phyloP scores from a whole-genome alignment of 2,888 invertebrate species.

The Sussaba pulchella region DNA sequence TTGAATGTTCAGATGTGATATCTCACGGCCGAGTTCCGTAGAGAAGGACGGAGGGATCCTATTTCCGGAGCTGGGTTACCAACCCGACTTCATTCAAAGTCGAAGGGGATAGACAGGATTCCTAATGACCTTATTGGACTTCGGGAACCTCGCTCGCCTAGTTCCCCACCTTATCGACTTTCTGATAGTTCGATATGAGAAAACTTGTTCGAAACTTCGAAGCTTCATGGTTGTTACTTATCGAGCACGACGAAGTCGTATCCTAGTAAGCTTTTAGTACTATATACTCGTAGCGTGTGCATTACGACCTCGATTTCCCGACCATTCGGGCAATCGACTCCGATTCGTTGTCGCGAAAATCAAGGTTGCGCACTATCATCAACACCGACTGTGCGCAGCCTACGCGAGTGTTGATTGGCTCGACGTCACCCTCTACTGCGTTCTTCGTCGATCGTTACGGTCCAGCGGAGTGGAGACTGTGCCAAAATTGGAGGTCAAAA shows the following conservation, averaged over 20 bases:
- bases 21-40: slow-evolving; percentile 11
- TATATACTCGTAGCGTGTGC: background rate
- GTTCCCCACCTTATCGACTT: slow-evolving; percentile 58
- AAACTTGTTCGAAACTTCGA: slow-evolving; percentile 52
- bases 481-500: no score
- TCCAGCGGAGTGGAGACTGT: no score
- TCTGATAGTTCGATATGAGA: slow-evolving; percentile 59
- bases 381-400: no score
- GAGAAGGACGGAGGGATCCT: slow-evolving; percentile 42
- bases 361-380: no score
- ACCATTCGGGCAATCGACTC: no score
- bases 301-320: no score
- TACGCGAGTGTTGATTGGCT: no score
- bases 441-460: no score
- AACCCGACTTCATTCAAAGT: slow-evolving; percentile 62
- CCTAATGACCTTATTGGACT: slow-evolving; percentile 46
- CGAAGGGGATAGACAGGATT: slow-evolving; percentile 58
- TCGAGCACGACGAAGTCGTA: slow-evolving; percentile 17
- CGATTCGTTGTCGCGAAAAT: no score
- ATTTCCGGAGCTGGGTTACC: slow-evolving; percentile 57
- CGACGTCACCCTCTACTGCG: no score
- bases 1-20: slow-evolving; percentile 34
- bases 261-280: slow-evolving; percentile 12
- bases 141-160: slow-evolving; percentile 31
- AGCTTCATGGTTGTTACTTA: slow-evolving; percentile 37